Base-by-base conservation (phyloP, 2,113 vertebrate genomes). In the Rhea pennata region DNA sequence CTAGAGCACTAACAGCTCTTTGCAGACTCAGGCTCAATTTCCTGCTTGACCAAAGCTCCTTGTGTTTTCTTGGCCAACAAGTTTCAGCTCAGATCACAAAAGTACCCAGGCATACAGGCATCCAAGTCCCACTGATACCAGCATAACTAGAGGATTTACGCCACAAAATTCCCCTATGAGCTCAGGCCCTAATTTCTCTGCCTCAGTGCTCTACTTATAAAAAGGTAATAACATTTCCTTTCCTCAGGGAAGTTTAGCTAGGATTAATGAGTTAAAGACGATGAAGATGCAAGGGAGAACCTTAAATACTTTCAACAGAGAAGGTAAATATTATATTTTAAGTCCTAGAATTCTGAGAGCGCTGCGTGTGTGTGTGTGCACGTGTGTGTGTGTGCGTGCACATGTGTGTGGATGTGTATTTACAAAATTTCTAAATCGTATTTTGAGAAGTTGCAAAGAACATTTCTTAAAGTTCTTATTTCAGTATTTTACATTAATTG, bases 261-360 rank as follows among this genome's bases (percentile, higher is more conserved):
- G 40, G 21, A 94, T 80, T 84, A 85, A 79, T 85, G 58, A 78
- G 23, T 80, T 93, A 54, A 94, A 89, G 44, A 77, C 33, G 6
- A 86, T 59, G 14, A 84, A 81, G 12, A 74, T 59, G 8, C 77
- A 80, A 90, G 12, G 23, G 9, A 71, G 9, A 59, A 4, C 56
- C 51, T 66, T 77, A 95, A 81, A 64, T 51, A 56, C 14, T 93
- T 77, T 86, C 71, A 87, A 31, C 4, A 72, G 15, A 39, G 39
- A 81, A 88, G 78, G 7, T 10, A 27, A 77, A 70, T 6, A 11
- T 53, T 42, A 23, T 62, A 53, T 84, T 82, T 75, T 36, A 84
- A 83, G 33, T 4, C 3, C 15, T 62, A 27, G 9, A 23, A 8
- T 44, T 73, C 69, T 83, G 23, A 89, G 58, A 84, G 90, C 78